A percentile compares a stretch with the other conserved stretches of the same genome.
These are phyloP conservation scores for Drosophila ezoana DNA, from an alignment of 2,888 invertebrate species.

Conservation along the genomic window DNA sequence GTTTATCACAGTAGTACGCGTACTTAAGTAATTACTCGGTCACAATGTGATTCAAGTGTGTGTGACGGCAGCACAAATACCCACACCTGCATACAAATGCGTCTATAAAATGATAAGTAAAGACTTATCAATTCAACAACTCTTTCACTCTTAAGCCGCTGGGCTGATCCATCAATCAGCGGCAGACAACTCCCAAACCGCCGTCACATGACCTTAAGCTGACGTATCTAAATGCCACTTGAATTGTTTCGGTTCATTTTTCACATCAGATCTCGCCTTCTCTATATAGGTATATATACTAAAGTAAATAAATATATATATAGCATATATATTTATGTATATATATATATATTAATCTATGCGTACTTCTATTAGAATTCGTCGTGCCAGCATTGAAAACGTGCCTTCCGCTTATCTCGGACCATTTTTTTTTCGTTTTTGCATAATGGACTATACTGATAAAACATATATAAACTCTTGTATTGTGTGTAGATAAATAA, in stretches of 20 bases:
- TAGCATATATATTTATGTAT: neutral
- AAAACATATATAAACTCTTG: conserved; percentile 4
- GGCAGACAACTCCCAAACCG: conserved; percentile 13
- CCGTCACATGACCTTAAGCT: conserved; percentile 47
- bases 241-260: conserved; percentile 18
- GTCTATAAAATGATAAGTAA: conserved; percentile 23
- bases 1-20: conserved; percentile 41
- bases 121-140: conserved; percentile 37
- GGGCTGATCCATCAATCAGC: conserved; percentile 46
- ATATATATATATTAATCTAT: neutral
- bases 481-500: conserved; percentile 19
- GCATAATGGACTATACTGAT: conserved; percentile 16
- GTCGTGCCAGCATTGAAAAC: conserved; percentile 20
- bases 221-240: conserved; percentile 30
- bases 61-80: conserved; percentile 6
- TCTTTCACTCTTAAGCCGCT: conserved; percentile 5
- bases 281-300: neutral
- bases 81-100: neutral
- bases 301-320: too few species aligned
- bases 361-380: neutral
- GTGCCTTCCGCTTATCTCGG: conserved; percentile 41
- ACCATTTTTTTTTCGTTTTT: conserved; percentile 13
- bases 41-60: conserved; percentile 7
- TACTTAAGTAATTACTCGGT: conserved; percentile 56
- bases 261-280: conserved; percentile 13